Percentiles rank a stretch among this genome's conserved stretches.
Conservation (phyloP, 2,113 vertebrate species). For the Bufo bufo region DNA sequence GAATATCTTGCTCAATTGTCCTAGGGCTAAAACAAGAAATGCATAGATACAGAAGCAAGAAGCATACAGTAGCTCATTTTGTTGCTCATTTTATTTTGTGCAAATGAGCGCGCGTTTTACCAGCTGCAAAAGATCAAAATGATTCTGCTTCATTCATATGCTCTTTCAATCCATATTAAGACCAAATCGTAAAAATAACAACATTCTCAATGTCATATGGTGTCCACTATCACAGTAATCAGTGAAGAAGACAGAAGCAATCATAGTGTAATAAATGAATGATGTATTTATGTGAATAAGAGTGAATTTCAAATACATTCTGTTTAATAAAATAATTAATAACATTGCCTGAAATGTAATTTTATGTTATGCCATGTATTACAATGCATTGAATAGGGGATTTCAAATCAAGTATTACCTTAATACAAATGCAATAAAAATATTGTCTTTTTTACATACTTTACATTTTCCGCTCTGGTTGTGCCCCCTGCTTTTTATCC, state of each 20-base stretch:
- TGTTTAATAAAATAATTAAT: neutral
- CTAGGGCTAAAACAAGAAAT: conserved; percentile 51
- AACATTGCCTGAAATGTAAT: neutral
- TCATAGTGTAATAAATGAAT: neutral
- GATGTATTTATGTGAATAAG: neutral
- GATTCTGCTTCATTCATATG: conserved; percentile 17
- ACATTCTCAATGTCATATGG: neutral
- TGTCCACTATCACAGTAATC: neutral
- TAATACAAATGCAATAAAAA: no score
- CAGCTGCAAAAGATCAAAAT: conserved; percentile 42
- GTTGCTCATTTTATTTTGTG: conserved; percentile 44
- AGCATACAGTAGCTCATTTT: conserved; percentile 34
- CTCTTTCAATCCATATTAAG: conserved; percentile 29
- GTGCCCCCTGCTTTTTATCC: no score
- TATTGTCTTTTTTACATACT: no score
- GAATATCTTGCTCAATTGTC: conserved; percentile 51
- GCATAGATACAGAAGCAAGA: conserved; percentile 31
- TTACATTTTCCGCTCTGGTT: no score
- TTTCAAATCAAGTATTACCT: no score
- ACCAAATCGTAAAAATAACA: conserved; percentile 27
- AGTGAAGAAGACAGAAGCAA: neutral
- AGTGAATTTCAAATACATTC: neutral
- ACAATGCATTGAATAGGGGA: no score
- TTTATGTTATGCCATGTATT: neutral
- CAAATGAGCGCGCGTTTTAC: conserved; percentile 42